Base-by-base conservation (phyloP, 2,797 vertebrate genomes). In the Falco peregrinus region DNA sequence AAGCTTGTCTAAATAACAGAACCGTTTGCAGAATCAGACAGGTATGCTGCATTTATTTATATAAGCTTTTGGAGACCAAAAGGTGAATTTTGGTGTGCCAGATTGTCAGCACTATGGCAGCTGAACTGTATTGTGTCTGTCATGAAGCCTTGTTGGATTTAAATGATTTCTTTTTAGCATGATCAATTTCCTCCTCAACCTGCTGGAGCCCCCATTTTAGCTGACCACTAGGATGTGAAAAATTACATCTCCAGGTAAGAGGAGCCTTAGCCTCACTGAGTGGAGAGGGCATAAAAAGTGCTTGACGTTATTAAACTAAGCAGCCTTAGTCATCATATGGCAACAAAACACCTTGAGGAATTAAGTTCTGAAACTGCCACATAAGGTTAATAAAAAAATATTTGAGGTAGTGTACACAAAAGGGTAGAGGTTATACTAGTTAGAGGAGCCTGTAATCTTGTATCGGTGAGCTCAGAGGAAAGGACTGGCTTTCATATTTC, bases 1-100 rank as follows among this genome's bases (percentile, higher is more conserved):
- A 94, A 35, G 8, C 80, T 88, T 95, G 67, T 88, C 81, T 89
- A 93, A 94, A 93, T 95, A 90, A 61, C 75, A 74, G 31, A 59
- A 73, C 0, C 5, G 31, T 74, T 89, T 92, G 68, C 71, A 61
- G 77, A 83, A 70, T 63, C 0, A 3, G 74, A 59, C 61, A 85
- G 76, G 47, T 94, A 78, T 35, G 59, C 90, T 87, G 81, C 43
- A 51, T 87, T 90, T 94, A 77, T 89, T 94, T 87, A 47, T 50
- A 51, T 3, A 68, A 83, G 84, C 5, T 87, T 92, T 78, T 60
- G 73, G 87, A 92, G 88, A 81, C 61, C 8, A 39, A 85, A 69
- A 69, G 51, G 75, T 95, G 74, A 88, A 77, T 79, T 94, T 89
- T 68, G 53, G 43, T 71, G 74, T 29, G 16, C 45, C 12, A 73